phyloP scores from a whole-genome alignment of 2,113 vertebrate species.

The Dasyprocta punctata region DNA sequence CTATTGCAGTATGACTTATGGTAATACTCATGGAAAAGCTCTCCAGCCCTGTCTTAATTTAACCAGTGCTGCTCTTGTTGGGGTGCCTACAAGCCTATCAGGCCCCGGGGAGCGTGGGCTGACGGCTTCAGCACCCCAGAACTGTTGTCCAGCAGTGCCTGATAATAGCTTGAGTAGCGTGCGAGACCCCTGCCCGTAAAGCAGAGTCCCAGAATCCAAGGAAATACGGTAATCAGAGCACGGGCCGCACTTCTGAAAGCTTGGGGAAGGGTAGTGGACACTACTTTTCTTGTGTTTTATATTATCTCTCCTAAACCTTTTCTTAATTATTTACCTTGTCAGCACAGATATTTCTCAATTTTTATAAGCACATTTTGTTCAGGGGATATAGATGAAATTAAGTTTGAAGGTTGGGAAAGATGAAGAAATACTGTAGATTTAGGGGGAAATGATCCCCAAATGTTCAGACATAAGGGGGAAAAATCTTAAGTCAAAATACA shows the following conservation, averaged over 20 bases:
- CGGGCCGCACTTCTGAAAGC: background rate
- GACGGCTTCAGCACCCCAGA: slow-evolving; percentile 8
- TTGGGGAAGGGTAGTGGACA: background rate
- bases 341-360: background rate
- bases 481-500: background rate
- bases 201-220: background rate
- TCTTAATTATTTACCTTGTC: background rate
- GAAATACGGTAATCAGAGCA: background rate
- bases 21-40: slow-evolving; percentile 53
- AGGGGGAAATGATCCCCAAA: background rate
- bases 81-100: background rate
- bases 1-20: slow-evolving; percentile 31
- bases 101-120: background rate
- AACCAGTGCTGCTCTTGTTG: background rate
- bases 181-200: background rate
- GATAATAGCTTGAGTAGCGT: background rate
- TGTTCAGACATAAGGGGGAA: background rate
- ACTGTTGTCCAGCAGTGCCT: background rate
- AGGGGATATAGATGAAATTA: background rate
- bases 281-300: background rate
- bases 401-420: background rate
- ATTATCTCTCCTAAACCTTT: background rate
- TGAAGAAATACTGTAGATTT: background rate
- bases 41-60: background rate
- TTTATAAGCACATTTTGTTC: slow-evolving; percentile 7